Conservation (phyloP, 1,140 invertebrate species). For the Catajapyx aquilonaris region DNA sequence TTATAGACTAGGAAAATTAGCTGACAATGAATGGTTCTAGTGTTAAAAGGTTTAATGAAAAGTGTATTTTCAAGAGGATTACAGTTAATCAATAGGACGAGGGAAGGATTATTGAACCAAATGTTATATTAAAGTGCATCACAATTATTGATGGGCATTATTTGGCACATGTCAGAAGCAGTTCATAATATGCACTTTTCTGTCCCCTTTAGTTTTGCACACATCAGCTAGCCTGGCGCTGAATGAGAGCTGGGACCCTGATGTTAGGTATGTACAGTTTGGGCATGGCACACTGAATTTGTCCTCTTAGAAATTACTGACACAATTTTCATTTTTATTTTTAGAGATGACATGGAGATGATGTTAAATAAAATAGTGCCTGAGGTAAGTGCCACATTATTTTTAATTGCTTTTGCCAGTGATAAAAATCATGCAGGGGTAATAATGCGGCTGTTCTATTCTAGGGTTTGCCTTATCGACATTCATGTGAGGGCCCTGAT, state of each 20-base stretch:
- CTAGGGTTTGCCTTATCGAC: constrained; percentile 70
- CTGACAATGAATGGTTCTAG: no score
- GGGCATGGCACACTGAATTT: no score
- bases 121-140: no score
- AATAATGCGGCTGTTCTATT: constrained; percentile 11
- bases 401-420: constrained; percentile 6
- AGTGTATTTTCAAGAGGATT: no score
- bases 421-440: background rate
- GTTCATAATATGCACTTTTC: no score
- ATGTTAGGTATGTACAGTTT: constrained; percentile 38
- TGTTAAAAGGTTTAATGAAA: no score
- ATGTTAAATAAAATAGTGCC: constrained; percentile 97
- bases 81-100: no score
- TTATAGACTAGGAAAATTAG: no score
- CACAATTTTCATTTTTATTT: constrained; percentile 13
- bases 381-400: constrained; percentile 32
- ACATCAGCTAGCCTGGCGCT: constrained; percentile 89
- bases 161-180: no score
- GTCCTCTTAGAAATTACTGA: no score
- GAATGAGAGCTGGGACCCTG: constrained; percentile 95
- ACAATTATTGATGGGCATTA: no score
- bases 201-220: constrained; percentile 65
- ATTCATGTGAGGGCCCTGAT: constrained; percentile 92
- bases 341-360: constrained; percentile 89
- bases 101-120: no score